Conservation (phyloP, 2,888 invertebrate species). For the Caenorhabditis becei region DNA sequence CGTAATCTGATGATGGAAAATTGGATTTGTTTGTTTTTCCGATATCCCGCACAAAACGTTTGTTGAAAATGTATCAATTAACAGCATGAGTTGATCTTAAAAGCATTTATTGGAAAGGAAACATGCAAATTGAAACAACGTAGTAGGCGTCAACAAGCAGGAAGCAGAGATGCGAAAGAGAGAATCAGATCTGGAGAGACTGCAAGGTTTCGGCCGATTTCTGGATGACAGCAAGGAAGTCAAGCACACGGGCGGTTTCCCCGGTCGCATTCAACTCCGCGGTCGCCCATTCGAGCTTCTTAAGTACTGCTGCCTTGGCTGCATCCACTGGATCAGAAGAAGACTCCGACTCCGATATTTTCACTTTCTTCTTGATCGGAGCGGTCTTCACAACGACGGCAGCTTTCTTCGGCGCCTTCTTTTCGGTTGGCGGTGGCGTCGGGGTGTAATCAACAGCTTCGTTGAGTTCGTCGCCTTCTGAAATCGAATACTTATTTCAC, state of each 20-base stretch:
- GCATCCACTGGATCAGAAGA: not conserved
- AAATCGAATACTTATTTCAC: constrained; percentile 4
- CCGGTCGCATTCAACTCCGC: constrained; percentile 8
- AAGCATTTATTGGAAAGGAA: constrained; percentile 16
- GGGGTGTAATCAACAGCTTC: constrained; percentile 27
- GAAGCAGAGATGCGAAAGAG: not conserved
- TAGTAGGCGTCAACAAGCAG: constrained; percentile 5
- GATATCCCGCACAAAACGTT: not conserved
- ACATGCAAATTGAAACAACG: constrained; percentile 14
- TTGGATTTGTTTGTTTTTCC: constrained; percentile 1
- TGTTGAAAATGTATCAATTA: not conserved
- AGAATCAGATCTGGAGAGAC: constrained; percentile 37
- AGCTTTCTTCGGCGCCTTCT: constrained; percentile 14
- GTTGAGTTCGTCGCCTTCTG: constrained; percentile 51
- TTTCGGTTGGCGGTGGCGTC: not conserved
- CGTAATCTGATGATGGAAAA: not conserved
- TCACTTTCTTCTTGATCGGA: constrained; percentile 1
- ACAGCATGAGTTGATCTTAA: not conserved
- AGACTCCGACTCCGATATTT: not conserved
- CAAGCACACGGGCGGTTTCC: constrained; percentile 22
- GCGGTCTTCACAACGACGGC: not conserved
- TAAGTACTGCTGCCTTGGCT: constrained; percentile 21
- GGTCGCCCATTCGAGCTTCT: constrained; percentile 43
- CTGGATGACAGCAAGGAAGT: constrained; percentile 41
- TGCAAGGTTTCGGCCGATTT: constrained; percentile 44